Percentiles rank a stretch among this genome's conserved stretches.
Conservation (phyloP, 2,888 invertebrate genomes). For the Oxyscelio sp. region DNA sequence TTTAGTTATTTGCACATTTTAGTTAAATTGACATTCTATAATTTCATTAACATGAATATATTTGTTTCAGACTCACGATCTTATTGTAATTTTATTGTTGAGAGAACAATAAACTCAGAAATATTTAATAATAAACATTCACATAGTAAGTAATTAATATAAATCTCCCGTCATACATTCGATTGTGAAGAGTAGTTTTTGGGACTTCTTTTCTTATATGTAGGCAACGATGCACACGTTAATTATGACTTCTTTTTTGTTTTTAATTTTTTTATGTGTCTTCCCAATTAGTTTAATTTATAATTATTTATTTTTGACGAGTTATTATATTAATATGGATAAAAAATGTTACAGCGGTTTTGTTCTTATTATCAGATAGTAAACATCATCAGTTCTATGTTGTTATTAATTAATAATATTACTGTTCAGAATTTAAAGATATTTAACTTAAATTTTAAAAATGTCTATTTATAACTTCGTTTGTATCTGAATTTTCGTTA, state of each 20-base stretch:
- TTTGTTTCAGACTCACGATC: constrained; percentile 53
- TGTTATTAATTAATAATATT: constrained; percentile 12
- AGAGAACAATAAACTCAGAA: constrained; percentile 55
- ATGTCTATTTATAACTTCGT: constrained; percentile 39
- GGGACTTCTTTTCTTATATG: too few species aligned
- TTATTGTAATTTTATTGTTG: constrained; percentile 50
- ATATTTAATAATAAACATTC: too few species aligned
- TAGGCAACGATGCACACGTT: too few species aligned
- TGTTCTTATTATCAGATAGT: neutral
- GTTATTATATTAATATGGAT: neutral
- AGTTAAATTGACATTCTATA: constrained; percentile 66
- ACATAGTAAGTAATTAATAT: too few species aligned
- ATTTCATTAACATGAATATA: constrained; percentile 38
- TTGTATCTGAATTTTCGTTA: constrained; percentile 54
- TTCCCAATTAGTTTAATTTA: too few species aligned
- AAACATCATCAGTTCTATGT: constrained; percentile 33
- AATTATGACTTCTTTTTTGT: constrained; percentile 28
- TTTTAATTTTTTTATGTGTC: too few species aligned
- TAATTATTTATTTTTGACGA: neutral
- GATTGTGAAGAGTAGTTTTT: too few species aligned
- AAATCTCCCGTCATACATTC: too few species aligned
- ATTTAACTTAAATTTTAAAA: constrained; percentile 11
- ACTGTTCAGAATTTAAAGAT: constrained; percentile 7
- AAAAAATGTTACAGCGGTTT: neutral
- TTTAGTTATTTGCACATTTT: constrained; percentile 37